Percentiles rank a stretch among this genome's conserved stretches.
phyloP scores from a whole-genome alignment of 64 coral and sea anemone genomes.

The Catalaphyllia jardinei region DNA sequence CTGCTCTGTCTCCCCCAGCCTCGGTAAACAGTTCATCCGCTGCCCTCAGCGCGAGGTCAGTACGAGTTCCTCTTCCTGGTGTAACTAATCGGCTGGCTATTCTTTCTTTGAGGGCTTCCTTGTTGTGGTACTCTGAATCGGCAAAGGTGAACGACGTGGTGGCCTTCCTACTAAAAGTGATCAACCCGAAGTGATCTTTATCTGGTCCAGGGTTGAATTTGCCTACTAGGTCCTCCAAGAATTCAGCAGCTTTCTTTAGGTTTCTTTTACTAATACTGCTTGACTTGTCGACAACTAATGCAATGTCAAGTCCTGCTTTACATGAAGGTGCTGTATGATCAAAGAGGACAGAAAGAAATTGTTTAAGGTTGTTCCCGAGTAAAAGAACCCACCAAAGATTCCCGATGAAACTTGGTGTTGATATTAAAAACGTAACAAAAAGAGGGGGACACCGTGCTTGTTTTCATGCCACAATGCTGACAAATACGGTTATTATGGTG shows the following conservation, averaged over 20 bases:
- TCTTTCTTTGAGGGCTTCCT: not conserved
- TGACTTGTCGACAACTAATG: not conserved
- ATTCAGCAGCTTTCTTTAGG: not conserved
- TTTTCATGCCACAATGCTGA: no score
- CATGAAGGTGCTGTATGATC: not conserved
- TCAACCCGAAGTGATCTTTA: not conserved
- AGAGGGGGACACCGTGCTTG: no score
- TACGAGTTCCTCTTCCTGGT: not conserved
- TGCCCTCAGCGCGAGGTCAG: not conserved
- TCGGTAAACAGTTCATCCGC: not conserved
- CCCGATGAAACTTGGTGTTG: no score
- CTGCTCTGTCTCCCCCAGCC: conserved; percentile 2
- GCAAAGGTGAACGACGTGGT: not conserved
- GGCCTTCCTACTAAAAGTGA: not conserved
- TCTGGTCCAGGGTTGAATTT: not conserved
- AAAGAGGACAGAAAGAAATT: no score
- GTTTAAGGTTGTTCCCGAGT: no score
- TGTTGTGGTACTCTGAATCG: not conserved
- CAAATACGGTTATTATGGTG: no score
- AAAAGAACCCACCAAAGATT: no score
- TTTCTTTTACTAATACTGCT: not conserved
- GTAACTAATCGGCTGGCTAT: not conserved
- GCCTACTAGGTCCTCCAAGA: not conserved
- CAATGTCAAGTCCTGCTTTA: not conserved
- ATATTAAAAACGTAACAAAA: no score